Evolutionary conservation across 2,797 vertebrate species (phyloP).

Genomic region (Percopsis omiscomaycus): DNA sequence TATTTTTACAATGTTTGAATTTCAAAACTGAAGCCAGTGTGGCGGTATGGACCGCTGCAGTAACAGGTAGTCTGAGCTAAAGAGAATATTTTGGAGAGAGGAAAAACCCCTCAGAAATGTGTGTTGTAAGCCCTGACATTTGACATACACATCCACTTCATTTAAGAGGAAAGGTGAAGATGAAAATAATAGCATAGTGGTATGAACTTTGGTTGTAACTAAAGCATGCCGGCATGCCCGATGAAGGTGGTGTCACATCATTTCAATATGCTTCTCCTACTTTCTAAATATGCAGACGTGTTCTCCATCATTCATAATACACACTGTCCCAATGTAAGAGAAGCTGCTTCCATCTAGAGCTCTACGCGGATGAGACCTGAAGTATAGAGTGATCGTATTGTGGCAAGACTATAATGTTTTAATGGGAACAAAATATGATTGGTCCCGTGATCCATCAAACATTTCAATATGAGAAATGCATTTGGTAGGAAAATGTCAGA

Average conservation of each 20-base stretch:
- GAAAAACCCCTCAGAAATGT: background rate
- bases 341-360: too few species aligned
- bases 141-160: background rate
- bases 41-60: background rate
- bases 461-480: conserved; percentile 20
- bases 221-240: background rate
- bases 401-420: conserved; percentile 48
- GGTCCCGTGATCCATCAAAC: conserved; percentile 22
- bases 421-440: conserved; percentile 33
- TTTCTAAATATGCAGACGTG: too few species aligned
- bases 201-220: background rate
- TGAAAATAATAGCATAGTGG: background rate
- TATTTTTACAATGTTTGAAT: background rate
- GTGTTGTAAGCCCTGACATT: background rate
- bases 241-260: too few species aligned
- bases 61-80: background rate
- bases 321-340: too few species aligned
- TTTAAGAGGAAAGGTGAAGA: background rate
- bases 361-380: conserved; percentile 34
- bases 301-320: too few species aligned
- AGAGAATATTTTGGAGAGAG: background rate
- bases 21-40: background rate
- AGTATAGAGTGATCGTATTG: background rate
- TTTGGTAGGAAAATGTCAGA: conserved; percentile 23
- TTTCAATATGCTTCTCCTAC: too few species aligned